phyloP scores from a whole-genome alignment of 2,797 vertebrate species.

The Lateolabrax maculatus region DNA sequence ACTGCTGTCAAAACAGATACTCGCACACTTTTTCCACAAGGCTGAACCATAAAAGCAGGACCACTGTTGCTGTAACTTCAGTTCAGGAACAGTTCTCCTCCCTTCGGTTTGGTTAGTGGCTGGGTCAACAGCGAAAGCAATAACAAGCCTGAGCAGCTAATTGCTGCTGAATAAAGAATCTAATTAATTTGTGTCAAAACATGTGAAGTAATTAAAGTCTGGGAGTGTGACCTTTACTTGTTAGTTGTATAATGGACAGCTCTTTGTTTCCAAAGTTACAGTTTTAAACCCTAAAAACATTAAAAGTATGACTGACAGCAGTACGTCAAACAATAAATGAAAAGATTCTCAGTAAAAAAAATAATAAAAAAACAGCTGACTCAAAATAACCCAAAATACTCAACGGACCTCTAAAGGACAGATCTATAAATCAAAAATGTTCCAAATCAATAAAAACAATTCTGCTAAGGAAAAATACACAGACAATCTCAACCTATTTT shows the following conservation, averaged over 20 bases:
- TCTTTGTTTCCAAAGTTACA: not conserved
- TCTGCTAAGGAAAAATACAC: not conserved
- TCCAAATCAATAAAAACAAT: not conserved
- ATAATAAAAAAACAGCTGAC: not conserved
- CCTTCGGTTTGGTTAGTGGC: slow-evolving; percentile 9
- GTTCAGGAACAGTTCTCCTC: slow-evolving; percentile 15
- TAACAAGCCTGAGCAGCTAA: slow-evolving; percentile 12
- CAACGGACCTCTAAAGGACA: not conserved
- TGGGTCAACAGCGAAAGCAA: slow-evolving; percentile 5
- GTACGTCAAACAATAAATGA: not conserved
- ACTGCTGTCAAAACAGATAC: slow-evolving; percentile 13
- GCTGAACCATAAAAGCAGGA: slow-evolving; percentile 23
- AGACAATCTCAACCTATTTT: not conserved
- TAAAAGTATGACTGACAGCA: not conserved
- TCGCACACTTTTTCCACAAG: not conserved
- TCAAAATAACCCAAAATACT: not conserved
- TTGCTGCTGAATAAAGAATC: slow-evolving; percentile 14
- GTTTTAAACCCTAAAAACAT: not conserved
- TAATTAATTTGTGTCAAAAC: slow-evolving; percentile 1
- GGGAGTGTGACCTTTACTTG: not conserved
- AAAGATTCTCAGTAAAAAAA: not conserved
- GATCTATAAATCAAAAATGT: not conserved
- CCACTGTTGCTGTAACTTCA: slow-evolving; percentile 1
- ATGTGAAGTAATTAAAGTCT: not conserved
- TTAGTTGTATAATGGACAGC: not conserved